Percentiles rank a stretch among this genome's conserved stretches.
Conservation (phyloP, 2,113 vertebrate species). For the Tretioscincus oriximinensis region DNA sequence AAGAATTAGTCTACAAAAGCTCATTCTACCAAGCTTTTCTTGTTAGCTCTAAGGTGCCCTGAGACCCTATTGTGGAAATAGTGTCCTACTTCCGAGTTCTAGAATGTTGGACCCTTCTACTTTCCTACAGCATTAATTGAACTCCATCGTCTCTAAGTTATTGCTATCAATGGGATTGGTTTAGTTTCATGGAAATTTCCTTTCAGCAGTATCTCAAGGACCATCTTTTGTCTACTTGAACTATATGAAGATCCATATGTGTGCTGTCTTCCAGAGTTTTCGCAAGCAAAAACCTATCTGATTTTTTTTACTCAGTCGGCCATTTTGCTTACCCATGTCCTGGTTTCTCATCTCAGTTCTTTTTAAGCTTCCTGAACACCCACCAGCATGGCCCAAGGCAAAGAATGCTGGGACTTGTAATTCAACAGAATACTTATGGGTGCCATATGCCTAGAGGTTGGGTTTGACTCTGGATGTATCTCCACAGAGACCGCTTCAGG, state of each 20-base stretch:
- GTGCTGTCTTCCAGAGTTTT: neutral
- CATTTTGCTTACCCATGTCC: no score
- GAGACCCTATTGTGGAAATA: no score
- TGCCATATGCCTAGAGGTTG: neutral
- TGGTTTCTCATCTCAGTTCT: neutral
- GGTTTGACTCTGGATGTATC: no score
- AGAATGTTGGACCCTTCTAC: no score
- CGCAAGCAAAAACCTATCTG: neutral
- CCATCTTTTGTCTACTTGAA: neutral
- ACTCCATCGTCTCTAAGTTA: neutral
- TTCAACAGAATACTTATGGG: neutral
- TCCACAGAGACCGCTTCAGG: neutral
- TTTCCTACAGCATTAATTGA: neutral
- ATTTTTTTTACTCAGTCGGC: no score
- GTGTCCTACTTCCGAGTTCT: no score
- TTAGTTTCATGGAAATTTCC: neutral
- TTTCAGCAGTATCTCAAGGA: neutral
- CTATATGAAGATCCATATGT: neutral
- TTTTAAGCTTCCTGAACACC: neutral
- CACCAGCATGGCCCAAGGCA: neutral
- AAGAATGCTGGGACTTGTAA: neutral
- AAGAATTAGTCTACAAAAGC: no score
- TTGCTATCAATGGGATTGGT: neutral
- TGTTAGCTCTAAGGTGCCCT: no score
- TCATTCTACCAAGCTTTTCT: no score